A percentile compares a stretch with the other conserved stretches of the same genome.
Evolutionary conservation across 2,888 invertebrate species (phyloP).

Genomic region (Stenichneumon culpator): DNA sequence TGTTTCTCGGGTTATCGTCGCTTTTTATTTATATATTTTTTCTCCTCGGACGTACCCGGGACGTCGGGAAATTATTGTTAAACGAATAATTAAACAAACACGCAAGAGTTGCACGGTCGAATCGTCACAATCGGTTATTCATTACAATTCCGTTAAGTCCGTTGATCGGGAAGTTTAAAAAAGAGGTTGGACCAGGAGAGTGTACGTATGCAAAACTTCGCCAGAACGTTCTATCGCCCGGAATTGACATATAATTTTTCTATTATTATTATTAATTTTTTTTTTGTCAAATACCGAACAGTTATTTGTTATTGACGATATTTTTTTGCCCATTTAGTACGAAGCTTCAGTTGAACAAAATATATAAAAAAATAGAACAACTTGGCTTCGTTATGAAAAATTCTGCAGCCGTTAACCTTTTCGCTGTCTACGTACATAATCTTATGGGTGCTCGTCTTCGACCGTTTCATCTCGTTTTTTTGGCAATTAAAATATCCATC

Average conservation of each 20-base stretch:
- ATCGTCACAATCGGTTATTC: constrained; percentile 8
- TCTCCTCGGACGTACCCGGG: constrained; percentile 23
- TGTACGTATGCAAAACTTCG: background rate
- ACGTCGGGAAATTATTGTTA: constrained; percentile 25
- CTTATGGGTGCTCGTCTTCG: background rate
- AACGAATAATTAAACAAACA: constrained; percentile 13
- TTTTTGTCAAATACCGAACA: constrained; percentile 68
- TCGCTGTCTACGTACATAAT: background rate
- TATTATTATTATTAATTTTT: background rate
- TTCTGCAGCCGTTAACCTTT: constrained; percentile 13
- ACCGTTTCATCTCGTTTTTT: background rate
- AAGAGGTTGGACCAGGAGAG: constrained; percentile 5
- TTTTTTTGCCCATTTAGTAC: constrained; percentile 21
- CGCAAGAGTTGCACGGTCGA: background rate
- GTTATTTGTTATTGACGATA: constrained; percentile 64
- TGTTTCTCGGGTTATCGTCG: constrained; percentile 61
- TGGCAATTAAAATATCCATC: constrained; percentile 25
- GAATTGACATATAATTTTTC: constrained; percentile 48
- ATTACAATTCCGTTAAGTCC: background rate
- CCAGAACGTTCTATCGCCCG: background rate
- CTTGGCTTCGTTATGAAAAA: background rate
- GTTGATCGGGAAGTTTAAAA: background rate
- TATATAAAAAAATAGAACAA: background rate
- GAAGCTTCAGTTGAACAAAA: background rate
- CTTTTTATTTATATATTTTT: constrained; percentile 13